Evolutionary conservation across 1,140 invertebrate genomes (phyloP).

Genomic region (Drosophila varians): DNA sequence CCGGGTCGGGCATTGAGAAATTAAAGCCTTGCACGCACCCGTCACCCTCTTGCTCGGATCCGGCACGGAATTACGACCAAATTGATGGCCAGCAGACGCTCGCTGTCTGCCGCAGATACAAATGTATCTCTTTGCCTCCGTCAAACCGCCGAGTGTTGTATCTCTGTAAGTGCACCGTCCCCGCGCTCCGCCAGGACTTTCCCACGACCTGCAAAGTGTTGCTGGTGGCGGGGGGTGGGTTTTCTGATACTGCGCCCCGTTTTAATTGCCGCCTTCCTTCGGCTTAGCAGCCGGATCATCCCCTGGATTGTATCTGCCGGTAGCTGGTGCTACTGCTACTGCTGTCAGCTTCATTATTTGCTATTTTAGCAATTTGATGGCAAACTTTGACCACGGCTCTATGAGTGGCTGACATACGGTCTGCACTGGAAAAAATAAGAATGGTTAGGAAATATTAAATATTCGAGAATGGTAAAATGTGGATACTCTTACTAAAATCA

Average conservation of each 20-base stretch:
- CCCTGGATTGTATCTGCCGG: slow-evolving; percentile 29
- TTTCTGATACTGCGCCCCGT: slow-evolving; percentile 43
- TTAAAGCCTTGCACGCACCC: slow-evolving; percentile 69
- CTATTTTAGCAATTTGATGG: slow-evolving; percentile 82
- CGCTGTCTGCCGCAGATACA: slow-evolving; percentile 70
- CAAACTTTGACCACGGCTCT: slow-evolving; percentile 71
- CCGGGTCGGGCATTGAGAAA: slow-evolving; percentile 62
- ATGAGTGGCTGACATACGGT: slow-evolving; percentile 41
- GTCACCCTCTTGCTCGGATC: neutral
- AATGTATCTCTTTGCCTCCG: slow-evolving; percentile 69
- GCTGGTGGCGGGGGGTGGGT: slow-evolving; percentile 32
- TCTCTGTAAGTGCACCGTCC: slow-evolving; percentile 17
- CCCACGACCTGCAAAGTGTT: slow-evolving; percentile 69
- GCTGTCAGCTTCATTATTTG: slow-evolving; percentile 80
- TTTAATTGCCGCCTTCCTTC: slow-evolving; percentile 74
- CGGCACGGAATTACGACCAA: slow-evolving; percentile 50
- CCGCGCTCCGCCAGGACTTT: slow-evolving; percentile 38
- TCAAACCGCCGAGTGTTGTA: slow-evolving; percentile 69
- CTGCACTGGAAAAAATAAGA: slow-evolving; percentile 8
- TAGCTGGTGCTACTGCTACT: slow-evolving; percentile 30
- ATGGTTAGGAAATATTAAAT: no score
- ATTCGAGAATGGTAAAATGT: no score
- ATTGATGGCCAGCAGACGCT: slow-evolving; percentile 79
- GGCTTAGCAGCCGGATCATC: slow-evolving; percentile 75
- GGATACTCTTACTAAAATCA: no score